Percentiles rank a stretch among this genome's conserved stretches.
Conservation (phyloP, 2,888 invertebrate genomes). For the Cantharis rustica region DNA sequence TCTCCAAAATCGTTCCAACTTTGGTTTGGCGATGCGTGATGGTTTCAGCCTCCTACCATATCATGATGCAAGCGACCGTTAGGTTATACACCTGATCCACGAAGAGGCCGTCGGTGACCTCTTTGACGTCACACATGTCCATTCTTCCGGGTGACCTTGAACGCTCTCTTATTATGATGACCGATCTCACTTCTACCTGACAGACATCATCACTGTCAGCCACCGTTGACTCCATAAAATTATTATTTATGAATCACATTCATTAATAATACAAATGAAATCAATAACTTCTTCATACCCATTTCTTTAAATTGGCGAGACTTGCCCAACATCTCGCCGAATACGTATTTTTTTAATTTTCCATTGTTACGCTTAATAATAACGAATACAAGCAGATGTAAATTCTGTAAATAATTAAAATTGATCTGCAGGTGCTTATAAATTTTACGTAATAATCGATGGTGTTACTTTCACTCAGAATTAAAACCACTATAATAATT, state of each 20-base stretch:
- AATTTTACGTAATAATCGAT: neutral
- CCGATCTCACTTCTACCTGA: slow-evolving; percentile 35
- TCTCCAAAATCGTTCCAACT: slow-evolving; percentile 28
- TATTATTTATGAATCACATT: slow-evolving; percentile 40
- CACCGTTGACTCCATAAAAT: slow-evolving; percentile 42
- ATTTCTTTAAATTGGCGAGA: neutral
- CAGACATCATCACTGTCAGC: slow-evolving; percentile 37
- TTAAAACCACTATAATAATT: neutral
- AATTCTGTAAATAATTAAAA: neutral
- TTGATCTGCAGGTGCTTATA: neutral
- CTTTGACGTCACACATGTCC: slow-evolving; percentile 47
- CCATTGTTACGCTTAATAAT: neutral
- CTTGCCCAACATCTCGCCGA: neutral
- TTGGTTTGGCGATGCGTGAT: slow-evolving; percentile 34
- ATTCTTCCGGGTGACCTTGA: slow-evolving; percentile 52
- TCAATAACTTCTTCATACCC: neutral
- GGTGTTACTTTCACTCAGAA: slow-evolving; percentile 1
- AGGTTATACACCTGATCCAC: slow-evolving; percentile 48
- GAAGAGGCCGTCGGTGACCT: slow-evolving; percentile 44
- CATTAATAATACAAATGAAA: neutral
- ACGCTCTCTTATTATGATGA: slow-evolving; percentile 35
- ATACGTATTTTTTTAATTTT: neutral
- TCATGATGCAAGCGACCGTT: slow-evolving; percentile 45
- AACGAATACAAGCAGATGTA: neutral
- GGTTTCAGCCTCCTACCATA: slow-evolving; percentile 40